These are phyloP conservation scores for Chelmon rostratus DNA, from an alignment of 2,797 vertebrate species.

Conservation along the genomic window DNA sequence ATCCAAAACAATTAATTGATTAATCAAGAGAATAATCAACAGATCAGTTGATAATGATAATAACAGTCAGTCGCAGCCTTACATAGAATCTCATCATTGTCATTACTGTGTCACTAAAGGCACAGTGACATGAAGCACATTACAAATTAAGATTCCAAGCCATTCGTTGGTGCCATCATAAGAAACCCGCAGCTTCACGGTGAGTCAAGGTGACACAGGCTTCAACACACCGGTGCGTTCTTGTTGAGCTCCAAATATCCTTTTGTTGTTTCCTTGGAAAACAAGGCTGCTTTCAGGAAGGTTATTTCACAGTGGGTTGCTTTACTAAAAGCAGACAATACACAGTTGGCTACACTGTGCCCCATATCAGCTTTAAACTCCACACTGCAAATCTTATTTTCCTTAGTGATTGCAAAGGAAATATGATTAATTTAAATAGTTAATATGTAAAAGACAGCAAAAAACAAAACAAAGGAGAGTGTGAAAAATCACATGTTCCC, in stretches of 20 bases:
- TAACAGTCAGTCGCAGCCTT: not conserved
- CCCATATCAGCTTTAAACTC: not conserved
- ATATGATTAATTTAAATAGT: not conserved
- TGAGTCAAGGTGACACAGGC: conserved; percentile 41
- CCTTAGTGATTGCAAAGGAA: not conserved
- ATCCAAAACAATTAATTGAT: not conserved
- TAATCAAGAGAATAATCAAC: not conserved
- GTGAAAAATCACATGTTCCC: not conserved
- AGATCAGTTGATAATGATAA: not conserved
- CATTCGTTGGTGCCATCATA: not conserved
- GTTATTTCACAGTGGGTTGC: not conserved
- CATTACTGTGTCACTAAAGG: not conserved
- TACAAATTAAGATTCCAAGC: conserved; percentile 1
- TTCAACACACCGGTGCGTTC: conserved; percentile 10
- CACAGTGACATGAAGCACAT: not conserved
- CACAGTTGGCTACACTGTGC: not conserved
- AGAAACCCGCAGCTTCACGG: not conserved
- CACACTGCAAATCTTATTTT: not conserved
- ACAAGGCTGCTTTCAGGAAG: not conserved
- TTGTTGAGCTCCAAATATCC: not conserved
- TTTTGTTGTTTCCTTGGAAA: not conserved
- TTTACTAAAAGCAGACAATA: not conserved
- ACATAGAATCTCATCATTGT: no score
- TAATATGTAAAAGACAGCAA: not conserved
- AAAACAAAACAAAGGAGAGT: not conserved